These are phyloP conservation scores for Megaceryle torquata DNA, from an alignment of 2,113 vertebrate genomes.

Conservation along the genomic window DNA sequence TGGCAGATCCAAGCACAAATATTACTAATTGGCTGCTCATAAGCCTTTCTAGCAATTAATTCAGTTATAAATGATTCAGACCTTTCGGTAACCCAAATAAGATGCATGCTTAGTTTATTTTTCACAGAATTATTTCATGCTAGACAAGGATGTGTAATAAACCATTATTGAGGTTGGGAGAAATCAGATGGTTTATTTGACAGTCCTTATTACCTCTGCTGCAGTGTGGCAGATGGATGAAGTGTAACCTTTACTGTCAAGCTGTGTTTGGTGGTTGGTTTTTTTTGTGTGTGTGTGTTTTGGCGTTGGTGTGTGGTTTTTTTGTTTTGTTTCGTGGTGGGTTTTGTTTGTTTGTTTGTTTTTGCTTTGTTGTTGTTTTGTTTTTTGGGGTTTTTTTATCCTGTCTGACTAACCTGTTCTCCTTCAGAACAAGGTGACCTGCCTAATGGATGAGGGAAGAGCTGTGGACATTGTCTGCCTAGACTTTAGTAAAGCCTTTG, in stretches of 20 bases:
- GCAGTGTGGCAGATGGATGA: not conserved
- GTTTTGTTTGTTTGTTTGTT: not conserved
- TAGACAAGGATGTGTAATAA: slow-evolving; percentile 14
- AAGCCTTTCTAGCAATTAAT: slow-evolving; percentile 52
- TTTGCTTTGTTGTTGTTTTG: not conserved
- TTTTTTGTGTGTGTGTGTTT: no score
- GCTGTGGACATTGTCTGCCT: no score
- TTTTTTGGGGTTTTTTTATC: not conserved
- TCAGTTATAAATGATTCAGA: slow-evolving; percentile 58
- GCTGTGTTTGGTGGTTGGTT: not conserved
- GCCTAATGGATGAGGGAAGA: no score
- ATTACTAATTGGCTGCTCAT: slow-evolving; percentile 46
- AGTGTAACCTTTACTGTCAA: not conserved
- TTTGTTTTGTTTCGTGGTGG: no score
- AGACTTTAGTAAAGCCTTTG: no score
- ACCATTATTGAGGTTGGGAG: not conserved
- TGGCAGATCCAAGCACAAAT: slow-evolving; percentile 55
- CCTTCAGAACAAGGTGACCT: no score
- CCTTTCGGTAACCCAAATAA: slow-evolving; percentile 54
- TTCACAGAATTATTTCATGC: not conserved
- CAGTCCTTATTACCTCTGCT: not conserved
- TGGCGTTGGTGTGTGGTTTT: no score
- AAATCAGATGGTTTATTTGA: not conserved
- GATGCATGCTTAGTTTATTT: slow-evolving; percentile 15
- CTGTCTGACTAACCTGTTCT: no score